A percentile compares a stretch with the other conserved stretches of the same genome.
Conservation (phyloP, 2,888 invertebrate species). For the Alentia gelatinosa region DNA sequence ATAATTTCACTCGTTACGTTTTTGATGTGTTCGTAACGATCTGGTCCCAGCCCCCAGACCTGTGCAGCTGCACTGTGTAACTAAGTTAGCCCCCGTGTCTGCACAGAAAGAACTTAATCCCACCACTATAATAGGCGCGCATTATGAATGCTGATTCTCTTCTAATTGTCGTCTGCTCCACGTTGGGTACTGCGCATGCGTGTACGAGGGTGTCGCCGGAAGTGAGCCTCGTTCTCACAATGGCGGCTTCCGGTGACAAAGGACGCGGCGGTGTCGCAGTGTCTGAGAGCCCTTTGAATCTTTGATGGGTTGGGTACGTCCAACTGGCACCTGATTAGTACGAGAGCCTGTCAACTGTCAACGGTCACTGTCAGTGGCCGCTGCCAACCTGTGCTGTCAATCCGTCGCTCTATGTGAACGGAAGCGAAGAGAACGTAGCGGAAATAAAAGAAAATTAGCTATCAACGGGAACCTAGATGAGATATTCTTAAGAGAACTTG, state of each 20-base stretch:
- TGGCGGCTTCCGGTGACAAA: conserved; percentile 45
- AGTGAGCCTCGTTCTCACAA: conserved; percentile 36
- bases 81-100: neutral
- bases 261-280: neutral
- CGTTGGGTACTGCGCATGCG: conserved; percentile 20
- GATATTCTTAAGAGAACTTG: too few species aligned
- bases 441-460: too few species aligned
- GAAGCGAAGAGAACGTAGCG: too few species aligned
- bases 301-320: conserved; percentile 5
- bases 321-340: neutral
- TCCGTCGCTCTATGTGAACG: too few species aligned
- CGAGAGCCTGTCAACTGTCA: neutral
- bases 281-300: neutral
- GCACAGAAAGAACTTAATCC: conserved; percentile 6
- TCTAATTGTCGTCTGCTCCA: conserved; percentile 39
- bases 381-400: neutral
- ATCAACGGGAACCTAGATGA: too few species aligned
- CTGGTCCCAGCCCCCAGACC: too few species aligned
- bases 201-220: neutral
- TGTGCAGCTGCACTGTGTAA: too few species aligned
- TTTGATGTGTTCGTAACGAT: neutral
- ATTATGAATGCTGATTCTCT: conserved; percentile 45
- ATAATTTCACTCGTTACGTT: neutral
- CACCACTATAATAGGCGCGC: neutral
- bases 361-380: neutral